phyloP scores from a whole-genome alignment of 1,140 invertebrate genomes.

The Gryon sp. region DNA sequence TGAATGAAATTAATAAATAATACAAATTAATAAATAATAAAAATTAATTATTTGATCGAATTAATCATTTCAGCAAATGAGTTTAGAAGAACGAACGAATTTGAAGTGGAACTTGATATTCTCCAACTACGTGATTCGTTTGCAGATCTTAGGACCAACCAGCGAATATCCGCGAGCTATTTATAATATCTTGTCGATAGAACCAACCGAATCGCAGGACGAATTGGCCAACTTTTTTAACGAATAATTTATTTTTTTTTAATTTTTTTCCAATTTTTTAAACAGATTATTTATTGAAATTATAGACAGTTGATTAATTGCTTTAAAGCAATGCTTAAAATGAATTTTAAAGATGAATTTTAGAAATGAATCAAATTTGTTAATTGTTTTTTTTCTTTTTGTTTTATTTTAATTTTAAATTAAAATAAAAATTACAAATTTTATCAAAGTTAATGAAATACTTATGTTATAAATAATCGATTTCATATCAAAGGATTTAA shows the following conservation, averaged over 20 bases:
- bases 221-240: constrained; percentile 2
- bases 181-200: constrained; percentile 74
- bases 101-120: constrained; percentile 71
- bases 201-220: constrained; percentile 29
- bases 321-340: too few relatives aligned
- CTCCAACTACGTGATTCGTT: constrained; percentile 67
- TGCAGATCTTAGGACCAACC: constrained; percentile 74
- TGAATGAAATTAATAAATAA: neutral
- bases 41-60: neutral
- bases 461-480: neutral
- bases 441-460: neutral
- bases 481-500: neutral
- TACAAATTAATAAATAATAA: constrained; percentile 5
- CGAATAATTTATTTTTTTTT: constrained; percentile 5
- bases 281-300: neutral
- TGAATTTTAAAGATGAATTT: too few relatives aligned
- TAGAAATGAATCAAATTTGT: too few relatives aligned
- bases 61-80: constrained; percentile 66
- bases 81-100: constrained; percentile 57
- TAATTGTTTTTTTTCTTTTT: too few relatives aligned
- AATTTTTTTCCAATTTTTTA: too few relatives aligned
- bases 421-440: neutral
- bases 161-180: constrained; percentile 62
- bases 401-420: neutral
- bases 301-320: too few relatives aligned